Evolutionary conservation across 2,113 vertebrate species (phyloP), one percentile per base, ranked within the genome.

Genomic region (Chionomys nivalis): DNA sequence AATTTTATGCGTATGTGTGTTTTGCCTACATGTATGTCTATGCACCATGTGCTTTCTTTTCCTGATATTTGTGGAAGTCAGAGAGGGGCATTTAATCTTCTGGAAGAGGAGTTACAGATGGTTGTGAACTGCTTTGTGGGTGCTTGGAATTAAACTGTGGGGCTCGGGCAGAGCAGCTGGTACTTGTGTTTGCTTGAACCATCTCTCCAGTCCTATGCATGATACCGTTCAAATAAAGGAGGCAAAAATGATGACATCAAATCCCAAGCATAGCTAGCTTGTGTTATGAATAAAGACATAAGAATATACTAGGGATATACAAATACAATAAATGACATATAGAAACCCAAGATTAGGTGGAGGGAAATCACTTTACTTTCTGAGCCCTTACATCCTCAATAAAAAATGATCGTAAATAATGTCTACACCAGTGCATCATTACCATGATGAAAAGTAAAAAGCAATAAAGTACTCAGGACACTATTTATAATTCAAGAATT

Each of bases 361-460:
- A 21, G 4, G 49, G 28, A 91, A 76, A 91, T 58, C 21, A 5
- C n/a, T 89, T 47, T 47, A 88, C 42, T n/a, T 90, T 61, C 36
- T 78, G 23, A 86, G 17, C 5, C 19, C 5, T 19, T 21, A 7
- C 39, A 76, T 93, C 36, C 10, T 93, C 79, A 89, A 87, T 17
- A 55, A 36, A 89, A 73, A 94, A 75, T 75, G 3, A 91, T 79
- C 28, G 21, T 21, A 77, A 65, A 44, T 28, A 82, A 65, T 23
- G 76, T 42, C 24, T 52, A 49, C 44, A 42, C 31, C 47, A 33
- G 1, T 77, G 23, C 23, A 42, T 78, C 77, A 7, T 88, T 89
- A 13, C 47, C 85, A 76, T 55, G 4, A 87, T 91, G 61, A 93
- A 68, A 90, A 31, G 10, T 42, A 93, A 96, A 96, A 89, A 39